Conservation (phyloP, 2,888 invertebrate genomes). For the Drepana falcataria region DNA sequence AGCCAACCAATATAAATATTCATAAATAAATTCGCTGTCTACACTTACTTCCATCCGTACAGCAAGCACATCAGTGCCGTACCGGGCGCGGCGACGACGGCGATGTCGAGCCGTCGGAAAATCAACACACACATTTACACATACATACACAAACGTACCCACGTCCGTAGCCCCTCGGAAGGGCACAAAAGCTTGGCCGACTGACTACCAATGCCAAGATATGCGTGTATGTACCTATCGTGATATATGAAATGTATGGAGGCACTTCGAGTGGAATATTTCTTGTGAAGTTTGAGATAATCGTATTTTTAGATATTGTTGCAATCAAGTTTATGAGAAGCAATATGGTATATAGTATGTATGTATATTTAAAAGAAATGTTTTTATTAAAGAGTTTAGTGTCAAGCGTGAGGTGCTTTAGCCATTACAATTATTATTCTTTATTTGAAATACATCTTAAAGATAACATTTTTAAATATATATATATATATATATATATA, state of each 20-base stretch:
- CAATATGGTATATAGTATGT: no score
- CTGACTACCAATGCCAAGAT: slow-evolving; percentile 62
- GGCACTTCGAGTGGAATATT: not conserved
- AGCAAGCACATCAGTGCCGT: slow-evolving; percentile 26
- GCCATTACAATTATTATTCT: no score
- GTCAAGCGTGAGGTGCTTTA: no score
- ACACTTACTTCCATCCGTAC: slow-evolving; percentile 35
- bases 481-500: no score
- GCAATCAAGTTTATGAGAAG: not conserved
- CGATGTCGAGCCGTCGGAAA: slow-evolving; percentile 61
- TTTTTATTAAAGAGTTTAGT: no score
- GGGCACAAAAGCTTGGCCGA: slow-evolving; percentile 67
- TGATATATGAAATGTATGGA: slow-evolving; percentile 11
- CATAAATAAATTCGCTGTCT: slow-evolving; percentile 2
- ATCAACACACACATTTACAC: slow-evolving; percentile 67
- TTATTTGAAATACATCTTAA: no score
- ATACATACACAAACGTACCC: slow-evolving; percentile 23
- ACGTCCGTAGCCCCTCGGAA: slow-evolving; percentile 32
- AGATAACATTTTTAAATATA: no score
- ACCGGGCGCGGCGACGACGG: slow-evolving; percentile 38
- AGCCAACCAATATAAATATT: not conserved
- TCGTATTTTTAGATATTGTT: not conserved
- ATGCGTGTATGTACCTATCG: slow-evolving; percentile 26
- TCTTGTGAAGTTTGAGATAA: not conserved
- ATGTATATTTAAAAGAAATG: no score